Conservation (phyloP, 2,797 vertebrate genomes). For the Fistularia tabacaria region DNA sequence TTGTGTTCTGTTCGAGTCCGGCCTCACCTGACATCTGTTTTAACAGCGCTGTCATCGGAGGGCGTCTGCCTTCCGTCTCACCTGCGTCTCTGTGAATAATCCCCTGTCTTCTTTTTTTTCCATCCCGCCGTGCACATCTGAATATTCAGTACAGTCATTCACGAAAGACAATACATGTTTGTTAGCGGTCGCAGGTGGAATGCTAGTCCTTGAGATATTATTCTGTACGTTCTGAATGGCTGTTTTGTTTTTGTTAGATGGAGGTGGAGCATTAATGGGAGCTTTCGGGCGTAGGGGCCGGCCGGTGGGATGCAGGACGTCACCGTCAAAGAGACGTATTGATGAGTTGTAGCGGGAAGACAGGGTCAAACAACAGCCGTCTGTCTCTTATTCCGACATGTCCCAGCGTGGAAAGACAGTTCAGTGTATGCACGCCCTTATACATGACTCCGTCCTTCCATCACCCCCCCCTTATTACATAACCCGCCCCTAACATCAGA, state of each 20-base stretch:
- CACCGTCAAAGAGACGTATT: conserved; percentile 52
- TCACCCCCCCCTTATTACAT: conserved; percentile 29
- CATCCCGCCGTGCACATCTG: too few species aligned
- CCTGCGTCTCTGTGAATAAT: conserved; percentile 28
- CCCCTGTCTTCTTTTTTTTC: conserved; percentile 12
- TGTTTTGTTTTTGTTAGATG: conserved; percentile 27
- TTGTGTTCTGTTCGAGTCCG: conserved; percentile 26
- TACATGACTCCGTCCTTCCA: conserved; percentile 45
- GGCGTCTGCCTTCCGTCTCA: conserved; percentile 42
- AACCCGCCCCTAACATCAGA: conserved; percentile 32
- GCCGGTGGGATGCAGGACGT: conserved; percentile 31
- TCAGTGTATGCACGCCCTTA: conserved; percentile 40
- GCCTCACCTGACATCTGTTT: conserved; percentile 56
- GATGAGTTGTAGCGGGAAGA: conserved; percentile 38
- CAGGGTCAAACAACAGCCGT: conserved; percentile 50
- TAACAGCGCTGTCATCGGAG: conserved; percentile 43
- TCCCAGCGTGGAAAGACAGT: conserved; percentile 38
- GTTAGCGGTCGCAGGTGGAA: background rate
- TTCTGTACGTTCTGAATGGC: conserved; percentile 18
- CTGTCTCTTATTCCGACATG: conserved; percentile 52
- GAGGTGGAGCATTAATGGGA: conserved; percentile 18
- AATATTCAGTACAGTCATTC: too few species aligned
- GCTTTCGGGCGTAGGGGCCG: conserved; percentile 21
- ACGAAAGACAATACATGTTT: too few species aligned
- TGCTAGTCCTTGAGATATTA: conserved; percentile 9